Base-by-base conservation (phyloP, 2,888 invertebrate species). In the Andrena camellia region DNA sequence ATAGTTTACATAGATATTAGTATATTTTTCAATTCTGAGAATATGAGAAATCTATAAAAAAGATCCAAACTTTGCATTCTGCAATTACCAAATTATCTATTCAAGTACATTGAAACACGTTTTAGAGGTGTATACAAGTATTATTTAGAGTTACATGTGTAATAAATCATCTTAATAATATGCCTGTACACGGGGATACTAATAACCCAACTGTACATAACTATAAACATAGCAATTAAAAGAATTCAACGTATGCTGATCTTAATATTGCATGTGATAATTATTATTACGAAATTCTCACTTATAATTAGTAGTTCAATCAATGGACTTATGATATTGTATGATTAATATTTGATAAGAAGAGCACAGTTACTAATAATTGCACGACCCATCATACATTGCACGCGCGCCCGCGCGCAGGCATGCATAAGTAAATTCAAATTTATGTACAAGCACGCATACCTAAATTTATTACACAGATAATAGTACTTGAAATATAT, bases 171-270 rank as follows among this genome's bases (percentile, higher is more conserved):
- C 42, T 78, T 63, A 77, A 81, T 70, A 73, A 70, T 73, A 20
- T 20, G 31, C 76, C 23, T 33, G 13, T 33, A n/a, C 59, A 86
- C n/a, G 60, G 74, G 31, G 10, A 78, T 71, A 67, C 60, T 64
- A 72, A 73, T 33, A 63, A 52, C 68, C 20, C 33, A 76, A 71
- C 10, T 78, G 78, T 79, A 52, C 70, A 69, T 67, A 75, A 59
- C 62, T 62, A 17, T 79, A 73, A 75, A 70, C 10, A 57, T 79
- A 60, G 29, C 62, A 77, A 79, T 86, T 77, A 54, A 84, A 71
- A 76, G 66, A 66, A 86, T 84, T 59, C 54, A 81, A 81, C 64
- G 23, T 68, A 77, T 66, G 7, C 33, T 78, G 62, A 84, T 77
- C 17, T 64, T 23, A 13, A 63, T 71, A 71, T 64, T 60, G 60